Evolutionary conservation across 2,797 vertebrate genomes (phyloP).

Genomic region (Sebastes kiyomatsui): DNA sequence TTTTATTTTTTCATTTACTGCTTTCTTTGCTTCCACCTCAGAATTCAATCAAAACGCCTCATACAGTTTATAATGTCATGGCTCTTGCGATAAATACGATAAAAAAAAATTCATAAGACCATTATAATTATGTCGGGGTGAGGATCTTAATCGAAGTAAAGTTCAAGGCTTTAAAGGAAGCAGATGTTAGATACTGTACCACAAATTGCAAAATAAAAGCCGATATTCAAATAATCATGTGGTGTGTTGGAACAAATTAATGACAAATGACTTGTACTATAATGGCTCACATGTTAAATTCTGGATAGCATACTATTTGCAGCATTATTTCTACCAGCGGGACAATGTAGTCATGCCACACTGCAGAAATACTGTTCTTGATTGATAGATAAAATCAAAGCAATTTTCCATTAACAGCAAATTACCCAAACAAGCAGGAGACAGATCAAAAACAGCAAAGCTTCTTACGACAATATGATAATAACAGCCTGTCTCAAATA

Average conservation of each 20-base stretch:
- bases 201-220: constrained; percentile 43
- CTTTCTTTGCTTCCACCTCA: constrained; percentile 31
- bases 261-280: neutral
- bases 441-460: neutral
- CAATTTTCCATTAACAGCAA: neutral
- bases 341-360: neutral
- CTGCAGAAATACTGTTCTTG: neutral
- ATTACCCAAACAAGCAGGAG: neutral
- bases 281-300: neutral
- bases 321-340: neutral
- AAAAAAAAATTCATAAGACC: constrained; percentile 71
- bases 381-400: neutral
- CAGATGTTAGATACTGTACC: constrained; percentile 57
- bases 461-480: constrained; percentile 1
- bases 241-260: neutral
- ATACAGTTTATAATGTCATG: constrained; percentile 80
- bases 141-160: constrained; percentile 84
- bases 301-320: neutral
- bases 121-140: constrained; percentile 69
- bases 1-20: constrained; percentile 26
- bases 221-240: neutral
- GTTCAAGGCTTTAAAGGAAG: constrained; percentile 80
- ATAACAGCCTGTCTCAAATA: constrained; percentile 3
- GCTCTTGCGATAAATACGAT: constrained; percentile 77
- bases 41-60: constrained; percentile 61